A percentile compares a stretch with the other conserved stretches of the same genome.
Evolutionary conservation across 1,140 invertebrate species (phyloP).

Genomic region (Triops cancriformis): DNA sequence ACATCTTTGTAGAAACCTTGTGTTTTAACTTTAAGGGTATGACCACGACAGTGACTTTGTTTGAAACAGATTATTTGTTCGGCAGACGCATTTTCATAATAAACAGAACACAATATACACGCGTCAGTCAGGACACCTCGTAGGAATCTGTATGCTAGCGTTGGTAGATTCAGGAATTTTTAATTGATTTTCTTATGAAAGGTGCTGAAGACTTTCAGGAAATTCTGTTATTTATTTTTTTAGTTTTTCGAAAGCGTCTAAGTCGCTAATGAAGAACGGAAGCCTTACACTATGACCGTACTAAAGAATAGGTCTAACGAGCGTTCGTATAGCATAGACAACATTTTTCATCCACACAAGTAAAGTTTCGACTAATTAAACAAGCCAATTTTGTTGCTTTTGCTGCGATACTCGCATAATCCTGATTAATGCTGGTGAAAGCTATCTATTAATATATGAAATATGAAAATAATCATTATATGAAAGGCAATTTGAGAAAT

Average conservation of each 20-base stretch:
- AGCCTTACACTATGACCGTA: constrained; percentile 1
- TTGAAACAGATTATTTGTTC: not conserved
- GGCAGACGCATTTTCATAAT: not conserved
- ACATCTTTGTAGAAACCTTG: not conserved
- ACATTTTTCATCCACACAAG: too few species aligned
- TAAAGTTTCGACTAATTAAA: too few species aligned
- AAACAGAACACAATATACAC: not conserved
- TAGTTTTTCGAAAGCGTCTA: too few species aligned
- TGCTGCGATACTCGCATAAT: too few species aligned
- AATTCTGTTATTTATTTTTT: too few species aligned
- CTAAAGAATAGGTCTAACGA: constrained; percentile 10
- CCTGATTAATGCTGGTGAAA: too few species aligned
- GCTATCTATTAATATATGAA: too few species aligned
- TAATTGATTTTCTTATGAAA: not conserved
- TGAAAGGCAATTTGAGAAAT: too few species aligned
- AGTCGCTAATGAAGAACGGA: constrained; percentile 15
- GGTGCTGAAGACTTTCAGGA: not conserved
- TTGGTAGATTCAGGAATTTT: not conserved
- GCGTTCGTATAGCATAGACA: constrained; percentile 17
- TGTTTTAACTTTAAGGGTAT: not conserved
- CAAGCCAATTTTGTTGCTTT: too few species aligned
- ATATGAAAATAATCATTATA: too few species aligned
- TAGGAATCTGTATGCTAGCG: not conserved
- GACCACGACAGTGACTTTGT: not conserved
- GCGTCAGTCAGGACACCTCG: not conserved